A percentile compares a stretch with the other conserved stretches of the same genome.
These are phyloP conservation scores for Meriones psammophilus DNA, from an alignment of 2,797 vertebrate species.

Conservation along the genomic window DNA sequence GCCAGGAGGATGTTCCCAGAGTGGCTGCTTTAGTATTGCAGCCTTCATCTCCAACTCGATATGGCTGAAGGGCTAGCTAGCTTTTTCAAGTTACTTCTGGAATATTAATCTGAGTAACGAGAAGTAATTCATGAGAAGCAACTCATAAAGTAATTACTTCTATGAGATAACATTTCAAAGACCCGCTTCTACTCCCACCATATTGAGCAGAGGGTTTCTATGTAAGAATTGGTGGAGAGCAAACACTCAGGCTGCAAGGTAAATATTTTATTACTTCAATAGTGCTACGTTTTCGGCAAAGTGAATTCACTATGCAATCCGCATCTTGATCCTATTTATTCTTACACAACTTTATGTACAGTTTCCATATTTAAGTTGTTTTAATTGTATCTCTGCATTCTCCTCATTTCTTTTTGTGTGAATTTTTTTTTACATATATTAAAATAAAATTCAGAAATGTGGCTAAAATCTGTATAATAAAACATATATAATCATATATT, in stretches of 20 bases:
- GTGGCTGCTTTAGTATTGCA: background rate
- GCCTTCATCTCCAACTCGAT: background rate
- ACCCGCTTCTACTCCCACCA: background rate
- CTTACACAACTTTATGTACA: background rate
- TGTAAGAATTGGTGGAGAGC: background rate
- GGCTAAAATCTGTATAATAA: background rate
- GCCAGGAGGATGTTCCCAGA: accelerated
- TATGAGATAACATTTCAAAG: background rate
- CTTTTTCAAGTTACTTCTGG: background rate
- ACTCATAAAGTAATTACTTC: background rate
- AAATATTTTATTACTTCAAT: background rate
- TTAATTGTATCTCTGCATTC: background rate
- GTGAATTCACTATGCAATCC: background rate
- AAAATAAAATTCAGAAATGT: constrained; percentile 28
- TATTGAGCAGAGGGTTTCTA: background rate
- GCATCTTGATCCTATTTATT: background rate
- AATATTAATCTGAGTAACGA: background rate
- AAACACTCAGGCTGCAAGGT: background rate
- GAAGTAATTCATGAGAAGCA: background rate
- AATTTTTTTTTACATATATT: constrained; percentile 41
- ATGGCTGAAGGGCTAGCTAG: background rate
- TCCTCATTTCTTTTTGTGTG: background rate
- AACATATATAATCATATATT: constrained; percentile 6
- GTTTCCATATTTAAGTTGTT: constrained; percentile 36
- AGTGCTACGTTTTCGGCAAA: background rate